Evolutionary conservation across 1,140 invertebrate genomes (phyloP).

Genomic region (Nasonia vitripennis): DNA sequence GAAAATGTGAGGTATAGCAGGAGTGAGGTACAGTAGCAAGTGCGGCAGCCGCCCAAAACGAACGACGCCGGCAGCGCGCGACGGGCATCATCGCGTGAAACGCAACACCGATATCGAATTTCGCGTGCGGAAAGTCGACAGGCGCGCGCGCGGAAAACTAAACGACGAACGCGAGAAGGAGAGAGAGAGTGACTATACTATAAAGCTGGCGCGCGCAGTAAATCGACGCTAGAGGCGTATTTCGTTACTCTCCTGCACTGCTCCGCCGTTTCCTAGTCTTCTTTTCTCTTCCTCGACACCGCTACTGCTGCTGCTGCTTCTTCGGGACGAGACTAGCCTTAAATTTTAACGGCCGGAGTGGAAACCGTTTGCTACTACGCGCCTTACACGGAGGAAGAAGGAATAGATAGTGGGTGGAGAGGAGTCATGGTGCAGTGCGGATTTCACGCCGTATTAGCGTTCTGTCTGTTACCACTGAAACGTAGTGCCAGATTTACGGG

Average conservation of each 20-base stretch:
- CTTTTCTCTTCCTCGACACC: neutral
- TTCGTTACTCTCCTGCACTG: neutral
- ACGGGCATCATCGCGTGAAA: constrained; percentile 56
- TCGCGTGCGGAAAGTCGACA: constrained; percentile 47
- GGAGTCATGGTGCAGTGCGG: neutral
- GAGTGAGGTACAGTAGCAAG: neutral
- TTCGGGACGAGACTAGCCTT: constrained; percentile 14
- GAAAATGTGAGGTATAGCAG: neutral
- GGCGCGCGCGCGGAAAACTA: constrained; percentile 20
- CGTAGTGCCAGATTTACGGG: neutral
- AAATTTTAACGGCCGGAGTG: constrained; percentile 25
- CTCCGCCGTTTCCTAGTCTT: neutral
- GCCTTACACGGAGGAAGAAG: constrained; percentile 2
- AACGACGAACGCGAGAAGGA: constrained; percentile 1
- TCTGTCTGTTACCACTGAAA: neutral
- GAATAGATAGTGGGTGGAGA: neutral
- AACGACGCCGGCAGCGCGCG: neutral
- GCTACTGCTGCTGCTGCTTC: neutral
- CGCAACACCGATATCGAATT: constrained; percentile 57
- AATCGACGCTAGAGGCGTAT: constrained; percentile 34
- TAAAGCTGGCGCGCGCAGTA: constrained; percentile 18
- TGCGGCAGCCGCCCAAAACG: constrained; percentile 1
- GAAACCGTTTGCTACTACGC: neutral
- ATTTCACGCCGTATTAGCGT: constrained; percentile 14
- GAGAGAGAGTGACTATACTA: constrained; percentile 8